These are phyloP conservation scores for Platerodrilus igneus DNA, from an alignment of 2,888 invertebrate species.

Conservation along the genomic window DNA sequence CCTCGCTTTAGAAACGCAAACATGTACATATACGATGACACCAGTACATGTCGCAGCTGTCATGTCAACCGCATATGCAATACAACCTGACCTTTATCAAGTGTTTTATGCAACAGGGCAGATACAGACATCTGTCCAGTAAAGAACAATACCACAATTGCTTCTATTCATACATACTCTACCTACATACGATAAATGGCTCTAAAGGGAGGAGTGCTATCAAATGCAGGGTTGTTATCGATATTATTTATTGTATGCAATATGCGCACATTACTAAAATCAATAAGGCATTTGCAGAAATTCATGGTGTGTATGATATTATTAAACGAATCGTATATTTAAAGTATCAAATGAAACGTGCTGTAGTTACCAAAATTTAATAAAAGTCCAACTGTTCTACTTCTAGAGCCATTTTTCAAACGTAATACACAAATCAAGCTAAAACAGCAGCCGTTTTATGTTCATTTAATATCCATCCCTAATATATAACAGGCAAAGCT, in stretches of 20 bases:
- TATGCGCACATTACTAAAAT: slow-evolving; percentile 13
- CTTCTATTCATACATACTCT: slow-evolving; percentile 14
- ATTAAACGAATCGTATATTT: slow-evolving; percentile 13
- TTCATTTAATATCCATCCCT: slow-evolving; percentile 29
- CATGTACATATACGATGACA: slow-evolving; percentile 21
- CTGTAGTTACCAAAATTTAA: slow-evolving; percentile 12
- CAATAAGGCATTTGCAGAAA: slow-evolving; percentile 13
- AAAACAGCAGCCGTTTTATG: slow-evolving; percentile 29
- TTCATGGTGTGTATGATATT: slow-evolving; percentile 16
- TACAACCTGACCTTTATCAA: slow-evolving; percentile 23
- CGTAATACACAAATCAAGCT: slow-evolving; percentile 27
- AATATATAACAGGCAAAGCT: slow-evolving; percentile 17
- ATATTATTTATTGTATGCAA: slow-evolving; percentile 20
- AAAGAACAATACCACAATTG: slow-evolving; percentile 16
- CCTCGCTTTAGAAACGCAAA: too few species aligned
- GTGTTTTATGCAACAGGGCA: slow-evolving; percentile 21
- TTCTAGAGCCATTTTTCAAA: slow-evolving; percentile 31
- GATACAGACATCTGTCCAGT: slow-evolving; percentile 21
- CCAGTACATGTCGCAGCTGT: slow-evolving; percentile 24
- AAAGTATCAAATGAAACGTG: slow-evolving; percentile 13
- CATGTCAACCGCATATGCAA: slow-evolving; percentile 22
- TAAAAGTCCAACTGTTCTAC: slow-evolving; percentile 16
- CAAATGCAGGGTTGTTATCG: slow-evolving; percentile 17
- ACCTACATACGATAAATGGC: slow-evolving; percentile 8
- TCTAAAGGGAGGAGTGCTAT: slow-evolving; percentile 16